Conservation (phyloP, 2,797 vertebrate genomes). For the Myotis planiceps region DNA sequence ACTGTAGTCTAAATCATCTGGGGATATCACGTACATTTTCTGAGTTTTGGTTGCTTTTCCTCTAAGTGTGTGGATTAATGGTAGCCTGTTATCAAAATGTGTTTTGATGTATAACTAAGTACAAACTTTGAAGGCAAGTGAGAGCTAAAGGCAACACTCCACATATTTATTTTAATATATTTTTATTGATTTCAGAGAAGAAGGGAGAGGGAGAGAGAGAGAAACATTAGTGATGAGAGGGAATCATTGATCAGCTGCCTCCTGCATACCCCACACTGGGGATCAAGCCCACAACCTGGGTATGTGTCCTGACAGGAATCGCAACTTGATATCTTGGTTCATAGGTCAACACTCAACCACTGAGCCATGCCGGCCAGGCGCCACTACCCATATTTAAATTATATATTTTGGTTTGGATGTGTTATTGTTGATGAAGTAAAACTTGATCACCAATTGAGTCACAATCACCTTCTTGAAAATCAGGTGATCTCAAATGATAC, state of each 20-base stretch:
- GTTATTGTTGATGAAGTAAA: background rate
- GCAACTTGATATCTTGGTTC: no score
- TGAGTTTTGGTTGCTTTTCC: background rate
- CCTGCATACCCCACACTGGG: no score
- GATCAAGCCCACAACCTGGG: no score
- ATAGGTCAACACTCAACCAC: no score
- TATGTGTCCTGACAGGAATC: no score
- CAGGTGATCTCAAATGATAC: background rate
- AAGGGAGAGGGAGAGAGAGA: no score
- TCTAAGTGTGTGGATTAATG: background rate
- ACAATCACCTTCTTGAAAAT: background rate
- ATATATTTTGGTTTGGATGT: background rate
- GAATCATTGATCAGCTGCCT: no score
- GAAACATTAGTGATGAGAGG: no score
- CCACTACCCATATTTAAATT: background rate
- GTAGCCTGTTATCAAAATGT: background rate
- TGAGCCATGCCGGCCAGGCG: accelerated
- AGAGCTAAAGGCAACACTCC: background rate
- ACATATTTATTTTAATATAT: no score
- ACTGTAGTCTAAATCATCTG: background rate
- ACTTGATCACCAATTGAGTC: background rate
- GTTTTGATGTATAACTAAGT: background rate
- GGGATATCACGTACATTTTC: background rate
- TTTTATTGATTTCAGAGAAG: no score
- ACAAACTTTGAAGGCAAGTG: background rate